phyloP scores from a whole-genome alignment of 2,113 vertebrate genomes.

The Ochotona curzoniae region DNA sequence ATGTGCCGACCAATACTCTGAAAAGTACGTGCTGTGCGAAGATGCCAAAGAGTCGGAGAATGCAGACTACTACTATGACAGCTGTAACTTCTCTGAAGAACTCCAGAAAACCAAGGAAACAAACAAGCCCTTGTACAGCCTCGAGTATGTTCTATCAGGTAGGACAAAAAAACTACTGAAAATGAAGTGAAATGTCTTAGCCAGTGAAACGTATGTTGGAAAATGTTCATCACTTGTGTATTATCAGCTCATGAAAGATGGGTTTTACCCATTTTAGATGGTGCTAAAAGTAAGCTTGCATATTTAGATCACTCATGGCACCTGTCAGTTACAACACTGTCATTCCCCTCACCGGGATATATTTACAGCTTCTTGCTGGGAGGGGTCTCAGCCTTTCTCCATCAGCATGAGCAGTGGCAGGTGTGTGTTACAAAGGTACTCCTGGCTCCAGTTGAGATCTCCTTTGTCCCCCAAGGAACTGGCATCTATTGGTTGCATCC shows the following conservation, averaged over 20 bases:
- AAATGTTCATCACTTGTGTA: not conserved
- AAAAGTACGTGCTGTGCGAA: not conserved
- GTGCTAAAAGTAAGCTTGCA: not conserved
- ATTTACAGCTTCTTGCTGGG: not conserved
- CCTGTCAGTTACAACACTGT: too few species aligned
- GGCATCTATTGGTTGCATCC: not conserved
- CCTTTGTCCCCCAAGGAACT: not conserved
- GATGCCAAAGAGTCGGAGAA: not conserved
- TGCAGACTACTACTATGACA: rapidly evolving
- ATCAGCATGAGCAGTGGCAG: not conserved
- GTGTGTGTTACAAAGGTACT: not conserved
- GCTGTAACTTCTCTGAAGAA: not conserved
- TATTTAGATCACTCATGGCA: not conserved
- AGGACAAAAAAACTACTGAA: slow-evolving; percentile 20
- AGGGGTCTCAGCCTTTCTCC: not conserved
- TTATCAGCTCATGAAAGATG: not conserved
- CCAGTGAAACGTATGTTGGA: not conserved
- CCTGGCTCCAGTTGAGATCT: not conserved
- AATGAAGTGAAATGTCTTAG: not conserved
- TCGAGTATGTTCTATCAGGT: slow-evolving; percentile 52
- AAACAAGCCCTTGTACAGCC: not conserved
- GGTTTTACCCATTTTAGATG: not conserved
- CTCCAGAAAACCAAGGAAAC: not conserved
- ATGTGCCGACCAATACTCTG: not conserved
- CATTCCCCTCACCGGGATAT: not conserved